phyloP scores from a whole-genome alignment of 2,888 invertebrate species.

The Cryptosula pallasiana region DNA sequence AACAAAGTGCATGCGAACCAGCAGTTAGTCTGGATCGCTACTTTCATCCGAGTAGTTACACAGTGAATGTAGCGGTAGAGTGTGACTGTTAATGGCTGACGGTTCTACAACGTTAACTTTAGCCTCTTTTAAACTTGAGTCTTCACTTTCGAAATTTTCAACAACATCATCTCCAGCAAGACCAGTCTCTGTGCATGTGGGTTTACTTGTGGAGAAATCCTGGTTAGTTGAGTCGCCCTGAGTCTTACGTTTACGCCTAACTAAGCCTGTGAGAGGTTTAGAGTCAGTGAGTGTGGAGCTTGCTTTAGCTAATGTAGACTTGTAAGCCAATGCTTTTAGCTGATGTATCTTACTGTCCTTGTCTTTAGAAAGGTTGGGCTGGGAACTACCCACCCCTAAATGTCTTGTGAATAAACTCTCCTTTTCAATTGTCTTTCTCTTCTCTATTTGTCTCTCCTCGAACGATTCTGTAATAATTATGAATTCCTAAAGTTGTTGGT shows the following conservation, averaged over 20 bases:
- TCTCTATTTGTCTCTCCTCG: conserved; percentile 42
- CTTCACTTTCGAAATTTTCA: background rate
- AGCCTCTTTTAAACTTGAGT: background rate
- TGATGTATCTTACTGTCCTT: background rate
- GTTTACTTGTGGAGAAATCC: background rate
- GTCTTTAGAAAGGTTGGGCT: background rate
- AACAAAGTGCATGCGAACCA: too few species aligned
- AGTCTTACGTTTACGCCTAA: background rate
- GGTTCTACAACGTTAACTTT: background rate
- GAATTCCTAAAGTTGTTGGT: too few species aligned
- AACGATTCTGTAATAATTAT: conserved; percentile 38
- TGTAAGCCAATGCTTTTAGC: conserved; percentile 21
- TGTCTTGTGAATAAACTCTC: conserved; percentile 34
- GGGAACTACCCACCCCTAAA: background rate
- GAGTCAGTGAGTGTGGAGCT: background rate
- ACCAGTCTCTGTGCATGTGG: too few species aligned
- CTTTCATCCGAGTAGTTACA: conserved; percentile 14
- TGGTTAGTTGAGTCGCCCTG: background rate
- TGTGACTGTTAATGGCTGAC: too few species aligned
- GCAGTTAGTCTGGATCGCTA: conserved; percentile 1
- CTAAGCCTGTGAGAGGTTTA: background rate
- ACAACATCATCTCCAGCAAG: background rate
- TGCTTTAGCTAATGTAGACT: conserved; percentile 14
- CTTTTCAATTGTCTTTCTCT: conserved; percentile 38
- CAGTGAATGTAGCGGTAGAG: background rate